phyloP scores from a whole-genome alignment of 2,797 vertebrate species.

The Sebastolobus altivelis region DNA sequence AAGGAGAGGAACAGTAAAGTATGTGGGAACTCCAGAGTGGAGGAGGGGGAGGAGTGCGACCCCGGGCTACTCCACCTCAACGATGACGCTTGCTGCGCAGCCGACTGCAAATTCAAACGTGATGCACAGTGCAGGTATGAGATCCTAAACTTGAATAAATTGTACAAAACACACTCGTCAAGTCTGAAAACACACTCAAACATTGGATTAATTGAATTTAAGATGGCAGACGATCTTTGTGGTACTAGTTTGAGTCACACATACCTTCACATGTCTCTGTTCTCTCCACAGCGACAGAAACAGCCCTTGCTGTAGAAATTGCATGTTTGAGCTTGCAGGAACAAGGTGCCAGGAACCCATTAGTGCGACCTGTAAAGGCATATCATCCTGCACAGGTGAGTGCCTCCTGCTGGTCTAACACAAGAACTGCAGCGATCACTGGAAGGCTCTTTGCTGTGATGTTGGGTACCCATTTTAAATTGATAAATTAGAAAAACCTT shows the following conservation, averaged over 20 bases:
- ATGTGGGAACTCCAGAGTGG: slow-evolving; percentile 97
- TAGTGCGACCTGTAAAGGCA: slow-evolving; percentile 95
- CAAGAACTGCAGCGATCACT: neutral
- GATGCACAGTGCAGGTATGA: slow-evolving; percentile 91
- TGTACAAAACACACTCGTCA: neutral
- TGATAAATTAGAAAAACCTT: neutral
- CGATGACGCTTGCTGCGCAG: slow-evolving; percentile 91
- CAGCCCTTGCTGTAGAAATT: slow-evolving; percentile 93
- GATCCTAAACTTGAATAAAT: neutral
- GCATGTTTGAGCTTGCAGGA: slow-evolving; percentile 88
- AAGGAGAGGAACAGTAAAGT: slow-evolving; percentile 94
- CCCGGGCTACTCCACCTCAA: slow-evolving; percentile 92
- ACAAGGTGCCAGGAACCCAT: slow-evolving; percentile 96
- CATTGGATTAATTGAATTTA: neutral
- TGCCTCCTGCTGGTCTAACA: slow-evolving; percentile 50
- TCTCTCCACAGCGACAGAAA: slow-evolving; percentile 90
- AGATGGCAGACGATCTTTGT: neutral
- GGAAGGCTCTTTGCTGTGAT: neutral
- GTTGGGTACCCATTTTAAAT: neutral
- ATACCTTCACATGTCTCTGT: neutral
- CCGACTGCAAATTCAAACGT: slow-evolving; percentile 87
- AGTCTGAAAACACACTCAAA: neutral
- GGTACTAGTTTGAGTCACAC: neutral
- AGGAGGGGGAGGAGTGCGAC: slow-evolving; percentile 95
- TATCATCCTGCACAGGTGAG: slow-evolving; percentile 93